These are phyloP conservation scores for Cataglyphis hispanica DNA, from an alignment of 1,140 invertebrate genomes.

Conservation along the genomic window DNA sequence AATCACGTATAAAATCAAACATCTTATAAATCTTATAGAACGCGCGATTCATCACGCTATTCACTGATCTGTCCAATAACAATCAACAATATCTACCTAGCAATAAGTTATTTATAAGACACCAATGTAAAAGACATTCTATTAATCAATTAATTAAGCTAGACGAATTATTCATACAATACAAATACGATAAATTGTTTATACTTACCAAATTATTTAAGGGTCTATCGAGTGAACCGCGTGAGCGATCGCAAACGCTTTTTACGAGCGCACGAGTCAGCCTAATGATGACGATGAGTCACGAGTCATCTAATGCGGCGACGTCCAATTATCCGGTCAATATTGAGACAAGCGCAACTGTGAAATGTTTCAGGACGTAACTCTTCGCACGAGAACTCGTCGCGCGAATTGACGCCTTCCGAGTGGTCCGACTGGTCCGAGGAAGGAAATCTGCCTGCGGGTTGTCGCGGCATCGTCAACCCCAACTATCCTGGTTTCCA, in stretches of 20 bases:
- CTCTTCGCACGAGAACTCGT: constrained; percentile 78
- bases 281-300: constrained; percentile 62
- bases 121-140: not conserved
- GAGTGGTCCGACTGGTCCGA: constrained; percentile 85
- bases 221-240: not conserved
- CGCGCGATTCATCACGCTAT: not conserved
- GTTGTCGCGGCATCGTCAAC: constrained; percentile 90
- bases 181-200: not conserved
- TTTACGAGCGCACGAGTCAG: not conserved
- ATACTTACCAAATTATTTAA: not conserved
- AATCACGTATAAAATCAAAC: constrained; percentile 16
- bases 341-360: constrained; percentile 33
- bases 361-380: constrained; percentile 72
- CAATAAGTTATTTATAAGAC: not conserved
- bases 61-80: not conserved
- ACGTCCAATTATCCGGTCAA: constrained; percentile 59
- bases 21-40: not conserved
- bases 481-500: constrained; percentile 92
- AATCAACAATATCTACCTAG: not conserved
- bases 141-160: too few relatives aligned
- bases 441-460: constrained; percentile 80
- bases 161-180: too few relatives aligned
- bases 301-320: constrained; percentile 9
- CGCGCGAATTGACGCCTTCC: constrained; percentile 79
- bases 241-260: not conserved